Percentiles rank a stretch among this genome's conserved stretches.
phyloP scores from a whole-genome alignment of 2,797 vertebrate species.

The Spinus pinus region DNA sequence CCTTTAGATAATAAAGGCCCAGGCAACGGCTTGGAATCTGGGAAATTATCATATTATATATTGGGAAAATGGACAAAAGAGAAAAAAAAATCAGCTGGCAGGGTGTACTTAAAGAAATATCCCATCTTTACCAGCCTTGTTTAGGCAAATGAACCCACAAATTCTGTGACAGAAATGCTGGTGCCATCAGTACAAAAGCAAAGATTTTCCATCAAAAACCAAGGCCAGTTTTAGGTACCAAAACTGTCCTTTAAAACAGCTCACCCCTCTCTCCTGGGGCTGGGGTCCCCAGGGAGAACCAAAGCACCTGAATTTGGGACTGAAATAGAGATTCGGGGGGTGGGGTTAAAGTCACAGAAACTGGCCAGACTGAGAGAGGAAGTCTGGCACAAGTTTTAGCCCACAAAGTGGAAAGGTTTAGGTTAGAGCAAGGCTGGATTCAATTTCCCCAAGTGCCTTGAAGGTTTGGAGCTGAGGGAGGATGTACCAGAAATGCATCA shows the following conservation, averaged over 20 bases:
- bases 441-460: neutral
- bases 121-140: neutral
- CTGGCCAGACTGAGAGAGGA: too few relatives aligned
- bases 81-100: neutral
- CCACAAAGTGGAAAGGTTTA: neutral
- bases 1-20: neutral
- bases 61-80: neutral
- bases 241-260: neutral
- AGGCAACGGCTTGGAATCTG: neutral
- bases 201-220: neutral
- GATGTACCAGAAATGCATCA: neutral
- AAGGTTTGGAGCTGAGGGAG: neutral
- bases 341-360: rapidly evolving
- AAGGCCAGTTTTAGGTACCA: neutral
- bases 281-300: neutral
- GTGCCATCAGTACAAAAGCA: neutral
- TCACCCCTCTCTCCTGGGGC: neutral
- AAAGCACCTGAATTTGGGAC: neutral
- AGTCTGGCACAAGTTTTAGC: neutral
- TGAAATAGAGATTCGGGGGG: neutral
- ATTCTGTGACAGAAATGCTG: neutral
- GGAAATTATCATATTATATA: neutral
- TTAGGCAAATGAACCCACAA: neutral
- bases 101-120: neutral
- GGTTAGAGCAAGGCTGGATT: neutral